Evolutionary conservation across 2,113 vertebrate genomes (phyloP), one percentile per base, ranked within the genome.

Genomic region (Hiodon alosoides): DNA sequence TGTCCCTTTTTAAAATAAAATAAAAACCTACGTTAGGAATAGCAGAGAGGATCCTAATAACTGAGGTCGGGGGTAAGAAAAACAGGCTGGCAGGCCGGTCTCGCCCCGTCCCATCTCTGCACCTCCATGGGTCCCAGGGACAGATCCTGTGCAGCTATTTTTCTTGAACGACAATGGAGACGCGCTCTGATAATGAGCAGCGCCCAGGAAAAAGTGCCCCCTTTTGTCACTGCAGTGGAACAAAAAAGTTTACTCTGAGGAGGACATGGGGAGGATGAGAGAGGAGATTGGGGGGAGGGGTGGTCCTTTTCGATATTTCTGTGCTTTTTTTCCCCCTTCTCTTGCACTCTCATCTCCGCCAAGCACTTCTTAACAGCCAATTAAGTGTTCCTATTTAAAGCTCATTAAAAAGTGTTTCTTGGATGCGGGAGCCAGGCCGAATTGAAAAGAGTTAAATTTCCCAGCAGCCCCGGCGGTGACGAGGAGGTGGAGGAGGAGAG

Each of bases 391-490:
- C 77, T 79, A 76, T 81, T 74, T 76, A 81, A 73, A 78, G 70
- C 72, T 81, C 80, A 74, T 81, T 77, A 81, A 81, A 81, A 78
- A 81, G 77, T 68, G 66, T 77, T 77, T 72, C 73, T 78, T 69
- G 66, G 79, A 75, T 31, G 60, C 71, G 54, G 57, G 62, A 72
- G 69, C 72, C 13, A 5, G 69, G 61, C 47, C 88, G 92, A 79
- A 87, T 31, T 89, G 86, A 92, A 92, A 93, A 88, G 90, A 93
- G 92, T 92, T 92, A 87, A 92, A 92, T 92, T 31, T 92, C 91
- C 91, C 90, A 91, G 91, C 89, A 93, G 92, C 89, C 88, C 85
- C 87, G 90, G 90, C 86, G 90, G 89, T 88, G 87, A 91, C 10
- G 55, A 89, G 89, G 89, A 90, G 89, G 89, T 88, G 86, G 88